Conservation (phyloP, 2,888 invertebrate genomes). For the Celastrina argiolus region DNA sequence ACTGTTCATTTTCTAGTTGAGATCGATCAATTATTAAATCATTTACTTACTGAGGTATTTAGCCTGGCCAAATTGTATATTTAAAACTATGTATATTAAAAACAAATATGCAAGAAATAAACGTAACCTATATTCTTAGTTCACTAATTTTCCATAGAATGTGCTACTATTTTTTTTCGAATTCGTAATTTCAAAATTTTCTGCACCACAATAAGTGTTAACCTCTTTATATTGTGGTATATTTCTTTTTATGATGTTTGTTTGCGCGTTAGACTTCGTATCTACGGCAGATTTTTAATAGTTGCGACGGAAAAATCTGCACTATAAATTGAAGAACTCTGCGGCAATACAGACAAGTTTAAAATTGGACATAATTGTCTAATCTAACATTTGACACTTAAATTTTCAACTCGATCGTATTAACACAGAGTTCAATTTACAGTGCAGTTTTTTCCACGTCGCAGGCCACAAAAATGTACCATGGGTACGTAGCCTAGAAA, state of each 20-base stretch:
- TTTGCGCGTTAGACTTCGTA: not conserved
- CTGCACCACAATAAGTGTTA: no score
- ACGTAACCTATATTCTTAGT: conserved; percentile 16
- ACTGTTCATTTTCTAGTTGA: conserved; percentile 49
- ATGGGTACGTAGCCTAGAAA: no score
- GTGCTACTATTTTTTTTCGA: not conserved
- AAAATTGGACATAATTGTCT: no score
- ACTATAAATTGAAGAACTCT: no score
- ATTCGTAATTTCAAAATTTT: not conserved
- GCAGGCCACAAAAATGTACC: no score
- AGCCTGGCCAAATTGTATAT: conserved; percentile 19
- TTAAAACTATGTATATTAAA: conserved; percentile 12
- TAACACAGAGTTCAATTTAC: no score
- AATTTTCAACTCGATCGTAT: no score
- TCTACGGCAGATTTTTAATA: no score
- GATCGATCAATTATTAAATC: conserved; percentile 58
- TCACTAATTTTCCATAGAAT: conserved; percentile 4
- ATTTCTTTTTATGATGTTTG: not conserved
- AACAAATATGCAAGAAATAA: conserved; percentile 9
- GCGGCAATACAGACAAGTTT: no score
- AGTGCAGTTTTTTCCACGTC: no score
- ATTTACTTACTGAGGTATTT: conserved; percentile 51
- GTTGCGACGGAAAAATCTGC: no score
- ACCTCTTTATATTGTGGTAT: not conserved
- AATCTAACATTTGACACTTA: no score